These are phyloP conservation scores for Chaenogobius annularis DNA, from an alignment of 2,113 vertebrate species.

Conservation along the genomic window DNA sequence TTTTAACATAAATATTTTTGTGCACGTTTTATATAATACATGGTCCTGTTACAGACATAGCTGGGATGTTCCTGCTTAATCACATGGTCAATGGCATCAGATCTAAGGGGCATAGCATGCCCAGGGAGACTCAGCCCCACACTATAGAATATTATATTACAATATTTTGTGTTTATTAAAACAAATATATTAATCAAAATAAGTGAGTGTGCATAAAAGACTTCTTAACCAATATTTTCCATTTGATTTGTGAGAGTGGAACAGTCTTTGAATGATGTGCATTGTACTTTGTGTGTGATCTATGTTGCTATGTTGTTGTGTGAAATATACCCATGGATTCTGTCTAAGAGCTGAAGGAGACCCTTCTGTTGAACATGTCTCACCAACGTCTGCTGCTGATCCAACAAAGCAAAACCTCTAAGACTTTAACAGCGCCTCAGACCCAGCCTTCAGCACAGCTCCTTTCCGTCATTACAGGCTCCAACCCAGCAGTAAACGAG, in stretches of 20 bases:
- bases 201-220: not conserved
- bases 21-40: not conserved
- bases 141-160: too few species aligned
- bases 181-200: not conserved
- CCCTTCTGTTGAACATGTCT: slow-evolving; percentile 57
- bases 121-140: not conserved
- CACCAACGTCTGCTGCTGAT: slow-evolving; percentile 61
- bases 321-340: slow-evolving; percentile 30
- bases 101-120: not conserved
- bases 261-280: not conserved
- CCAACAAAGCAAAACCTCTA: slow-evolving; percentile 74
- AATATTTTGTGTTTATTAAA: too few species aligned
- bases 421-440: slow-evolving; percentile 77
- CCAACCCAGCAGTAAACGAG: slow-evolving; percentile 67
- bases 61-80: not conserved
- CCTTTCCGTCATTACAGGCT: slow-evolving; percentile 72
- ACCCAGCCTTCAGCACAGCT: slow-evolving; percentile 65
- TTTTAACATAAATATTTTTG: not conserved
- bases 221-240: not conserved
- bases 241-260: not conserved
- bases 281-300: slow-evolving; percentile 16
- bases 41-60: not conserved
- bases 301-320: slow-evolving; percentile 32
- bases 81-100: not conserved
- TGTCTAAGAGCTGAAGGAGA: slow-evolving; percentile 46